Conservation (phyloP, 2,888 invertebrate genomes). For the Xestia sexstrigata region DNA sequence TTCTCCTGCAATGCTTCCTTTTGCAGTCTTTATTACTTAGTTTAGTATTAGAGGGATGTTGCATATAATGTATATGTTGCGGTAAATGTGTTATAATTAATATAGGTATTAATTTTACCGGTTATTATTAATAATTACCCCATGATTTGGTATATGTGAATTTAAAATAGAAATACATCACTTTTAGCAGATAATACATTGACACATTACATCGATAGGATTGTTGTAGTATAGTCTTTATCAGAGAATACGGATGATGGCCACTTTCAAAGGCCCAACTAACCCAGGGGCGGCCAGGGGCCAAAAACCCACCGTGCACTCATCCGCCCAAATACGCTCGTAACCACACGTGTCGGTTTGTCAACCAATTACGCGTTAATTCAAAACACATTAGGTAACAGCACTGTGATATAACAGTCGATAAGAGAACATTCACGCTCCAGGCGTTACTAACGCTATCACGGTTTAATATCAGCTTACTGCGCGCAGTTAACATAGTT, state of each 20-base stretch:
- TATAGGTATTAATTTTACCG: too few species aligned
- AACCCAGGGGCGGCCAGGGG: slow-evolving; percentile 13
- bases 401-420: slow-evolving; percentile 70
- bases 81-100: too few species aligned
- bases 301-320: slow-evolving; percentile 48
- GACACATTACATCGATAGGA: too few species aligned
- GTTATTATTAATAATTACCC: too few species aligned
- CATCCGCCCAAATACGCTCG: slow-evolving; percentile 45
- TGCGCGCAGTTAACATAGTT: slow-evolving; percentile 54
- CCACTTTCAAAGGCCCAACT: slow-evolving; percentile 18
- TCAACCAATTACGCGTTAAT: slow-evolving; percentile 82
- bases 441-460: slow-evolving; percentile 68
- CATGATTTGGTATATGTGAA: too few species aligned
- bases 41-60: slow-evolving; percentile 1
- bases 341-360: slow-evolving; percentile 72
- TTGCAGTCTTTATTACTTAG: slow-evolving; percentile 16
- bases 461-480: slow-evolving; percentile 61
- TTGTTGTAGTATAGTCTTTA: not conserved
- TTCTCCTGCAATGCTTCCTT: slow-evolving; percentile 36
- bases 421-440: slow-evolving; percentile 67
- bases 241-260: slow-evolving; percentile 4
- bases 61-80: not conserved
- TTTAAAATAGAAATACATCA: too few species aligned
- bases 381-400: slow-evolving; percentile 79
- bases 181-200: too few species aligned